Conservation (phyloP, 2,113 vertebrate genomes). For the Ptilonorhynchus violaceus region DNA sequence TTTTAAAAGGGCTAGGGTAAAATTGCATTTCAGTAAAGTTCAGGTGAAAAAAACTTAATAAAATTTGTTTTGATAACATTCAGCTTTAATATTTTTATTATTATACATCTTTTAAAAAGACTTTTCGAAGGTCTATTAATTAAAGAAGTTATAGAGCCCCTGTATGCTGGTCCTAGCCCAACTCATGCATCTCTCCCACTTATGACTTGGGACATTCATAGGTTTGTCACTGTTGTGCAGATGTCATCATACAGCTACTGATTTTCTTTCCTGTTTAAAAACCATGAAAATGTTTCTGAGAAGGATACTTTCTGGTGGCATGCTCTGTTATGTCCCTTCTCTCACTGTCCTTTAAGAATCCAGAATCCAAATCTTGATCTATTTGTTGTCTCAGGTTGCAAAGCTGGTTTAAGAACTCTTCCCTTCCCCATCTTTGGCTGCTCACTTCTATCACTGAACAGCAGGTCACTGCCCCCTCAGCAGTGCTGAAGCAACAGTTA, state of each 20-base stretch:
- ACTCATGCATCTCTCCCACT: neutral
- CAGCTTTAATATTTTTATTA: neutral
- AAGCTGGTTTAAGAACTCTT: neutral
- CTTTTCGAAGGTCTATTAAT: neutral
- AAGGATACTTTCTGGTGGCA: neutral
- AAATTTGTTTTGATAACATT: neutral
- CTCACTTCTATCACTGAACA: neutral
- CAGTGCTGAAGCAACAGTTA: neutral
- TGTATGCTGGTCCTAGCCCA: neutral
- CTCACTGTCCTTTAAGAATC: neutral
- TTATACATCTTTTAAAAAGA: neutral
- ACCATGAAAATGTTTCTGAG: neutral
- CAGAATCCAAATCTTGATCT: neutral
- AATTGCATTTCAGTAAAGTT: neutral
- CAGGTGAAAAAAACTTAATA: neutral
- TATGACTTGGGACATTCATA: neutral
- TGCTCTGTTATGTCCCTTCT: neutral
- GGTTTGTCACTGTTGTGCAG: neutral
- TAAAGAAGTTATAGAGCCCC: neutral
- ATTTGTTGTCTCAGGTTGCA: neutral
- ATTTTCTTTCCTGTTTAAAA: neutral
- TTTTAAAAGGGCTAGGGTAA: neutral
- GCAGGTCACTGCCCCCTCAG: neutral
- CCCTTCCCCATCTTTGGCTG: neutral
- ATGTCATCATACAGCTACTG: neutral